Conservation (phyloP, 1,140 invertebrate genomes). For the Nebria ingens region DNA sequence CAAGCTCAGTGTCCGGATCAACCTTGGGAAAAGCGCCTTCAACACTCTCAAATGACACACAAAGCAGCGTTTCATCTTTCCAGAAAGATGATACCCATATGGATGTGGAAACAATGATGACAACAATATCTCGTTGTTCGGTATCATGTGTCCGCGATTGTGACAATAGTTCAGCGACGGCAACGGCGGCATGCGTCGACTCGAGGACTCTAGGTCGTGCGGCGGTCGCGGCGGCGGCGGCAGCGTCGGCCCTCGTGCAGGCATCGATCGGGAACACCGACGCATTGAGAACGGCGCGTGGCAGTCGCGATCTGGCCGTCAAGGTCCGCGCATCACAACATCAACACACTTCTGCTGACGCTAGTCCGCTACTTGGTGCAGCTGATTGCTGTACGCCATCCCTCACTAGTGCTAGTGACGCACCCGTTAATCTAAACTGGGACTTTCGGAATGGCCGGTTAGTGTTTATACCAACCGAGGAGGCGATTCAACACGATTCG, state of each 20-base stretch:
- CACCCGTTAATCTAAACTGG: slow-evolving; percentile 21
- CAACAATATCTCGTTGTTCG: background rate
- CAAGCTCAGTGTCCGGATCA: background rate
- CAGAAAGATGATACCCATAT: slow-evolving; percentile 14
- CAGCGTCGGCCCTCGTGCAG: slow-evolving; percentile 10
- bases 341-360: background rate
- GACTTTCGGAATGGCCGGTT: slow-evolving; percentile 25
- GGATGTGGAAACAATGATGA: slow-evolving; percentile 5
- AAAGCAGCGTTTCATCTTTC: background rate
- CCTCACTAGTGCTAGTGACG: no score
- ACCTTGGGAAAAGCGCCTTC: background rate
- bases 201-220: background rate
- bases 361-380: background rate
- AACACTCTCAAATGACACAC: slow-evolving; percentile 4
- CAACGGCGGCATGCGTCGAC: background rate
- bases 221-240: background rate
- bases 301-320: slow-evolving; percentile 30
- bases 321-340: slow-evolving; percentile 16
- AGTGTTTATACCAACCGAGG: slow-evolving; percentile 22
- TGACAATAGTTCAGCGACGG: background rate
- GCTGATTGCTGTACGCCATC: background rate
- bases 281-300: slow-evolving; percentile 24
- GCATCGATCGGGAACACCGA: slow-evolving; percentile 27
- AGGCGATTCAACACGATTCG: slow-evolving; percentile 7
- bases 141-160: slow-evolving; percentile 10